phyloP scores from a whole-genome alignment of 2,113 vertebrate genomes.

The Nothoprocta perdicaria region DNA sequence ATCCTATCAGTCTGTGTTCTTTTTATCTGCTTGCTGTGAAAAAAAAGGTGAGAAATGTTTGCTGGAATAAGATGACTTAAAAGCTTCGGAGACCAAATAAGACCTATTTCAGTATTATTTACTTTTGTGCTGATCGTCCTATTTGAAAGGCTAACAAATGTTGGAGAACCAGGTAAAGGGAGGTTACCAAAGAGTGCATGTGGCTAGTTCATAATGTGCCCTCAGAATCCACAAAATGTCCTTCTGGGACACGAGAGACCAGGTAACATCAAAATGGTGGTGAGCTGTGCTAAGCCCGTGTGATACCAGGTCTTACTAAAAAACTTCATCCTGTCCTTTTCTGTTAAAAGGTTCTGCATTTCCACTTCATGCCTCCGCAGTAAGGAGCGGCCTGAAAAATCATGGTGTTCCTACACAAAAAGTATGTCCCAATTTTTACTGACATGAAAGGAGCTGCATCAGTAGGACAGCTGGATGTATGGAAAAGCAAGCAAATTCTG shows the following conservation, averaged over 20 bases:
- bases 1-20: background rate
- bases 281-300: background rate
- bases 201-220: background rate
- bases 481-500: background rate
- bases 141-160: background rate
- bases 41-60: background rate
- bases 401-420: conserved; percentile 1
- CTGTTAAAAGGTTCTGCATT: background rate
- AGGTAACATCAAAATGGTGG: background rate
- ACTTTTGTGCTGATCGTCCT: background rate
- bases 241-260: background rate
- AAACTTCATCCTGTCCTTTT: background rate
- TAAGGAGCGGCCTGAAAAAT: conserved; percentile 9
- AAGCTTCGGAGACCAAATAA: background rate
- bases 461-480: background rate
- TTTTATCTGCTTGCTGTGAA: background rate
- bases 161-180: background rate
- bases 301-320: background rate
- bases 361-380: conserved; percentile 5
- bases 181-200: background rate
- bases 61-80: background rate
- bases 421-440: conserved; percentile 27
- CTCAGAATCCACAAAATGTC: background rate
- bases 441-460: conserved; percentile 9
- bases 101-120: background rate